Evolutionary conservation across 1,140 invertebrate species (phyloP), one percentile per base, ranked within the genome.

Genomic region (Cryptotermes secundus): DNA sequence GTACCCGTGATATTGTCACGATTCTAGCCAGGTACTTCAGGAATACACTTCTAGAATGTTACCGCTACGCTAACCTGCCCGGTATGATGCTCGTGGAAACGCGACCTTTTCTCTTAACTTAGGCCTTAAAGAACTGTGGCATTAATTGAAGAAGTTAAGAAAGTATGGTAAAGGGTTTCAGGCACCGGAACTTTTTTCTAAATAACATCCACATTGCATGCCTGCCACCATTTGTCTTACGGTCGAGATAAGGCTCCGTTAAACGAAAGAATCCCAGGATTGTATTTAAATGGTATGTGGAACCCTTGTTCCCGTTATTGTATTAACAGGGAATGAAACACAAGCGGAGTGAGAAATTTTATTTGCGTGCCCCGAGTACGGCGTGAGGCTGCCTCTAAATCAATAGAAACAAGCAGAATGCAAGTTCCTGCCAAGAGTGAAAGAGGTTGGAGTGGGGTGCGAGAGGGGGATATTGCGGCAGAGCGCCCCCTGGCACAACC

Each of bases 401-500:
- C 59, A 72, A 72, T 72, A 72, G 59, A n/a, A 72, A 72, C 26
- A 31, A 72, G 59, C 59, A 72, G n/a, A n/a, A 72, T 26, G 26
- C 1, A 72, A 72, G 59, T 72, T 72, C 59, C 59, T 72, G 59
- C 59, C 59, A 72, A 72, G 59, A 31, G 59, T 7, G 59, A 31
- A 49, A 22, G 22, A 19, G 45, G 45, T 19, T 49, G 45, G 45
- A 49, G 45, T 31, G n/a, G 59, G n/a, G 59, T 72, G 59, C 26
- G 59, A 72, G 59, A n/a, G 59, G 59, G 26, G 59, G 59, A 19
- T 31, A 72, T 72, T 72, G 59, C 59, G 59, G 59, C 59, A 72
- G 59, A 72, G 59, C 59, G 59, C 59, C 59, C 59, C 59, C 59
- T 72, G 59, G 59, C 59, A 72, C 59, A 72, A 72, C 59, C 59